Evolutionary conservation across 2,797 vertebrate species (phyloP), one percentile per base, ranked within the genome.

Genomic region (Danio aesculapii): DNA sequence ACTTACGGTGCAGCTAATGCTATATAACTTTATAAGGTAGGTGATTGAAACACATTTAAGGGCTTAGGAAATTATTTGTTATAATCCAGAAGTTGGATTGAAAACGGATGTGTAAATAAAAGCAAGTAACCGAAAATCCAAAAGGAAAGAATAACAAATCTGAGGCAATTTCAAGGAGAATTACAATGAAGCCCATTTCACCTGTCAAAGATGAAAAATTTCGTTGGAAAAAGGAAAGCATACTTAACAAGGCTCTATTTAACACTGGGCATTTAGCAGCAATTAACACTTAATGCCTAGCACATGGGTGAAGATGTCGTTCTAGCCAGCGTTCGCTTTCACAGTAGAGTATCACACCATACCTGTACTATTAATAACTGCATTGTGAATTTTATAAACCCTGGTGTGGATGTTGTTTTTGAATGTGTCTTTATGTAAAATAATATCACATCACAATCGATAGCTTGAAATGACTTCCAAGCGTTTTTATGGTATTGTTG

Each of bases 221-320:
- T 94, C 91, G 89, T 85, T 85, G 88, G 88, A 92, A 91, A 94
- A 92, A 93, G 92, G 93, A 93, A 94, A 94, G 91, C 89, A 90
- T 85, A 91, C 90, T 89, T 93, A 94, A 94, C 91, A 90, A 93
- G 92, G 88, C 87, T 86, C 91, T 78, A 88, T 90, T 93, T 92
- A 95, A 93, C 90, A 91, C 84, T 3, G 82, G 72, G 87, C 90
- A 93, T 93, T 94, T 92, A 93, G 90, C 90, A 91, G 90, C 88
- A 94, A 95, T 95, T 94, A 94, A 91, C 90, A 87, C 91, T 88
- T 95, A 95, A 95, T 94, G 93, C 83, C 79, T 91, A 93, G 92
- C 94, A 95, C 90, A 95, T 95, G 93, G 90, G 87, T 84, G 78
- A 89, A 91, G 90, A 92, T 83, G 84, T 89, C 88, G 88, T 90